Evolutionary conservation across 2,113 vertebrate genomes (phyloP), one percentile per base, ranked within the genome.

Genomic region (Dermatemys mawii): DNA sequence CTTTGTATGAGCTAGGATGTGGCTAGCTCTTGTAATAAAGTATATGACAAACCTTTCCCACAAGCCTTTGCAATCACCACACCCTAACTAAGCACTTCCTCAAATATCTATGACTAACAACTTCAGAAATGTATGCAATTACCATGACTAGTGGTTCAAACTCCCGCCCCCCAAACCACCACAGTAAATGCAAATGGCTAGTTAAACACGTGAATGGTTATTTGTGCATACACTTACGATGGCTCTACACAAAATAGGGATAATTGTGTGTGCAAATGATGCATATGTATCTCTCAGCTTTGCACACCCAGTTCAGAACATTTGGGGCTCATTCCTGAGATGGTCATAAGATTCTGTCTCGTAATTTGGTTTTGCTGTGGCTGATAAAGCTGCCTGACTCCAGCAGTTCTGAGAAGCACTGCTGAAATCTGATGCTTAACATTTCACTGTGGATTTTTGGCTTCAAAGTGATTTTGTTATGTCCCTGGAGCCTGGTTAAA

Each of bases 381-480:
- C 78, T 84, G 94, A 94, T 92, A 96, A 89, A 96, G 92, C 86
- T 78, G 86, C 87, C 92, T 94, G 93, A 96, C 95, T 95, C 51
- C 29, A 95, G 92, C 48, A 84, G 67, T 76, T 87, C 75, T 88
- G 70, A 94, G 95, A 85, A 88, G 75, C 88, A 85, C 88, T 93
- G 95, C 95, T 84, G 91, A 95, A 94, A 96, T 92, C 93, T 2
- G 92, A 92, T 91, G 95, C 95, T 89, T 87, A 94, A 95, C 92
- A 96, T 97, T 96, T 97, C 93, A 80, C 90, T 41, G 90, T 83
- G 93, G 92, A 91, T 94, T 97, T 97, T 97, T 95, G 87, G 94
- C 94, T 93, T 96, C 97, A 96, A 95, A 97, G 96, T 94, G 95
- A 97, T 97, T 97, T 95, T 97, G 84, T 97, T 97, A 70, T 95